Evolutionary conservation across 2,888 invertebrate species (phyloP).

Genomic region (Monochamus alternatus): DNA sequence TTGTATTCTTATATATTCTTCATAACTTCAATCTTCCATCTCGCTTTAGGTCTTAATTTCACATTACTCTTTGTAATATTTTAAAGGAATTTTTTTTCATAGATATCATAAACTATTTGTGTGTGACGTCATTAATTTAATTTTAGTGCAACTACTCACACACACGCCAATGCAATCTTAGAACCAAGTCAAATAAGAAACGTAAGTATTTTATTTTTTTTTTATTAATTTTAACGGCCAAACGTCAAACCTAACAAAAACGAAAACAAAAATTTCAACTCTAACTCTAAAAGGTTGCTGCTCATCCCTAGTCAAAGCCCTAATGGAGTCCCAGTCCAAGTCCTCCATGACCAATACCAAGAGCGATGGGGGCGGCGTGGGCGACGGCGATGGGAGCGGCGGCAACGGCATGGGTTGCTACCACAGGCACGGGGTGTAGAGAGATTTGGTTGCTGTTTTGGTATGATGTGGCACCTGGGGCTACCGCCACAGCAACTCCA

Average conservation of each 20-base stretch:
- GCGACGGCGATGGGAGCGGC: slow-evolving; percentile 42
- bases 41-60: too few relatives aligned
- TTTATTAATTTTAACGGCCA: slow-evolving; percentile 19
- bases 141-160: too few relatives aligned
- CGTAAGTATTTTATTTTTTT: neutral
- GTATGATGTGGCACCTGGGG: slow-evolving; percentile 56
- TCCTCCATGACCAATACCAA: slow-evolving; percentile 39
- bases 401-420: slow-evolving; percentile 50
- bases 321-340: slow-evolving; percentile 30
- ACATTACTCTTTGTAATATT: too few relatives aligned
- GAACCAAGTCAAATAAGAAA: neutral
- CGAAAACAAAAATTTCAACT: slow-evolving; percentile 2
- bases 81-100: too few relatives aligned
- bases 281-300: slow-evolving; percentile 14
- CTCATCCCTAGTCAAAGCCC: slow-evolving; percentile 10
- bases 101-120: too few relatives aligned
- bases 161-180: too few relatives aligned
- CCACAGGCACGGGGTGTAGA: slow-evolving; percentile 57
- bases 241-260: slow-evolving; percentile 14
- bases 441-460: slow-evolving; percentile 59
- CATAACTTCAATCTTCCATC: too few relatives aligned
- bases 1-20: too few relatives aligned
- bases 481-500: slow-evolving; percentile 48
- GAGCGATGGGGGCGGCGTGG: slow-evolving; percentile 44
- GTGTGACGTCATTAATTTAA: too few relatives aligned